These are phyloP conservation scores for Phrynocephalus forsythii DNA, from an alignment of 2,797 vertebrate species.

Conservation along the genomic window DNA sequence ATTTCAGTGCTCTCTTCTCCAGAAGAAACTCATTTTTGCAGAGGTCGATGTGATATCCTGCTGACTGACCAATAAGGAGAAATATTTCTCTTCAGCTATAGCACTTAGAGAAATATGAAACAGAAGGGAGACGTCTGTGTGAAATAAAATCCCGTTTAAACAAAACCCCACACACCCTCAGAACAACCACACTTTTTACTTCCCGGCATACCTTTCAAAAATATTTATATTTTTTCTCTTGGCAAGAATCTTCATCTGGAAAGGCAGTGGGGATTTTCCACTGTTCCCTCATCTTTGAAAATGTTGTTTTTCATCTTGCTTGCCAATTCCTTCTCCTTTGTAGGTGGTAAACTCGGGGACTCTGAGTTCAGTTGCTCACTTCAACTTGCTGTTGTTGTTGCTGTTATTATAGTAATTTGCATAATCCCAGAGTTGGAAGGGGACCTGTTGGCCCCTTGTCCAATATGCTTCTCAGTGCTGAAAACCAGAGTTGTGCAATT, in stretches of 20 bases:
- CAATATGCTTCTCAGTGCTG: neutral
- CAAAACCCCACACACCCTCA: neutral
- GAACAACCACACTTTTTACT: neutral
- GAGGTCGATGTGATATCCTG: neutral
- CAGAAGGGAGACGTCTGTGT: neutral
- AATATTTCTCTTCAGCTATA: neutral
- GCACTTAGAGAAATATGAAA: neutral
- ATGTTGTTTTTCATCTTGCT: neutral
- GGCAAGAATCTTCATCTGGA: neutral
- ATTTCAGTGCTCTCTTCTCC: neutral
- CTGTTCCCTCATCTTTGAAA: neutral
- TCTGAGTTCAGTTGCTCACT: neutral
- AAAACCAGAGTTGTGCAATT: no score
- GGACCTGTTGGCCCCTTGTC: neutral
- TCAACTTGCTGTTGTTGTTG: neutral
- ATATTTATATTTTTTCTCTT: neutral
- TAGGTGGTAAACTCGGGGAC: neutral
- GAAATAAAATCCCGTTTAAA: no score
- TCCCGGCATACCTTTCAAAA: neutral
- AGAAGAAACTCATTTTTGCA: neutral
- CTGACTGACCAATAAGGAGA: neutral
- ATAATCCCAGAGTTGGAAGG: neutral
- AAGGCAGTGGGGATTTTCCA: constrained; percentile 7
- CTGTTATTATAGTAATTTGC: neutral
- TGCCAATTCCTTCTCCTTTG: neutral